Evolutionary conservation across 2,888 invertebrate genomes (phyloP).

Genomic region (Thera britannica): DNA sequence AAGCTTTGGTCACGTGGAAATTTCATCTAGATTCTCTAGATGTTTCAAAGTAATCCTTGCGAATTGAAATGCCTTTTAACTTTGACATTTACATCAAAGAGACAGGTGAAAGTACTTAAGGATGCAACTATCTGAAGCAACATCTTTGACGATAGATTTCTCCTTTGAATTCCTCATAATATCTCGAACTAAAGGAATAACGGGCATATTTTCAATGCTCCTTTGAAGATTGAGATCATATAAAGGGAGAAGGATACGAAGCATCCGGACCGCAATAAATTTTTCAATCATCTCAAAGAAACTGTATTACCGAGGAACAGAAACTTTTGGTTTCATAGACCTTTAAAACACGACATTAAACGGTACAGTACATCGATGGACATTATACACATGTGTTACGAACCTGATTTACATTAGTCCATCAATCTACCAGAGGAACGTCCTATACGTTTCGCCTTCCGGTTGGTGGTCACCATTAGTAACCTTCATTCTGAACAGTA

Average conservation of each 20-base stretch:
- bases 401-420: no score
- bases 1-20: no score
- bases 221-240: slow-evolving; percentile 43
- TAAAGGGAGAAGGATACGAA: slow-evolving; percentile 44
- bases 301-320: slow-evolving; percentile 33
- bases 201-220: slow-evolving; percentile 33
- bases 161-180: slow-evolving; percentile 19
- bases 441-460: no score
- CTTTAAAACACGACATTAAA: not conserved
- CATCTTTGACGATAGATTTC: slow-evolving; percentile 1
- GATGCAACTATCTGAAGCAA: not conserved
- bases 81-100: not conserved
- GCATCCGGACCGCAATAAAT: slow-evolving; percentile 51
- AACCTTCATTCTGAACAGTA: no score
- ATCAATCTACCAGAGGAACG: no score
- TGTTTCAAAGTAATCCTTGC: no score
- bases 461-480: no score
- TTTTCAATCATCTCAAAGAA: slow-evolving; percentile 51
- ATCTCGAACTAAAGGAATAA: slow-evolving; percentile 28
- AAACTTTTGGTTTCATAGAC: slow-evolving; percentile 7
- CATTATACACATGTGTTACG: no score
- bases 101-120: not conserved
- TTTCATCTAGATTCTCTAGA: no score
- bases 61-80: no score
- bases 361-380: not conserved